Base-by-base conservation (phyloP, 2,113 vertebrate genomes). In the Nerophis lumbriciformis region DNA sequence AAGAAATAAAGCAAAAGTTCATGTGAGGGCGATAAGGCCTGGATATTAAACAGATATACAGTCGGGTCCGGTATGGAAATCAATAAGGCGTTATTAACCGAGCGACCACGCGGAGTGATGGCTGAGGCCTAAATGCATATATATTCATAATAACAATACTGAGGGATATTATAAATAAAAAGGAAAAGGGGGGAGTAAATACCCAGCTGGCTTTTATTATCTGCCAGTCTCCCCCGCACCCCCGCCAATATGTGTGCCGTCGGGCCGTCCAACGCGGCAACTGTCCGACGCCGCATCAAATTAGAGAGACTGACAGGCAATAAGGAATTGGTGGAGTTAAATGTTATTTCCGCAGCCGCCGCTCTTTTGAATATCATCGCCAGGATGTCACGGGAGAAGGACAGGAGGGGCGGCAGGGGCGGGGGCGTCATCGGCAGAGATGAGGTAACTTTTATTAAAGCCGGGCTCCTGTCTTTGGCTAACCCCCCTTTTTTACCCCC, bases 291-390 rank as follows among this genome's bases (percentile, higher is more conserved):
- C 78, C 82, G 64, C 77, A 89, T 91, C 84, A 90, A 89, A 91
- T 92, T 91, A 92, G 83, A 86, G 65, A 88, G 89, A 90, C 82
- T 91, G 91, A 89, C 91, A 92, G 88, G 87, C 87, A 92, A 91
- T 92, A 90, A 92, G 86, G 80, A 88, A 85, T 77, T 78, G 84
- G 82, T 76, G 76, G 83, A 90, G 88, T 88, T 89, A 91, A 90
- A 90, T 68, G 86, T 62, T 82, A 77, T 88, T 89, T 76, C 75
- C 48, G 73, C 75, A 72, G 81, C 77, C 64, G 42, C 21, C 75
- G 72, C 76, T 78, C 78, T 88, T 45, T 85, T 88, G 84, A 87
- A 90, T 90, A 89, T 86, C 83, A 77, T 79, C 78, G 76, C 38
- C 58, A 53, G 35, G 63, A 67, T 84, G 80, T 80, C 71, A 78